Evolutionary conservation across 1,140 invertebrate genomes (phyloP), one percentile per base, ranked within the genome.

Genomic region (Brachionus sp.): DNA sequence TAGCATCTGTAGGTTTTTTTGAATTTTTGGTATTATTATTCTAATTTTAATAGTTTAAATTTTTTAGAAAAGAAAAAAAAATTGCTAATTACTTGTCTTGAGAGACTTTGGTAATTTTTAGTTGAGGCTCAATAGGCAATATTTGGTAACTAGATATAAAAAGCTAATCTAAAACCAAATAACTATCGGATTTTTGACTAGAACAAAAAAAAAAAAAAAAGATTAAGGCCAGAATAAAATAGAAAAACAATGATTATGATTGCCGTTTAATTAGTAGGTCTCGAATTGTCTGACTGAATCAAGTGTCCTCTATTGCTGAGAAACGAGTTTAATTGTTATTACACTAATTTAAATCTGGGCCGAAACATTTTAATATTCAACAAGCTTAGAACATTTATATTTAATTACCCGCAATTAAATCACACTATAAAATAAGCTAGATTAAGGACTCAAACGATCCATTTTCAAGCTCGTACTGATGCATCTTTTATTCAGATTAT

Each of bases 331-430:
- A 57, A 57, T 57, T 57, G 50, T 57, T 57, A 57, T 57, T 57
- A 57, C 50, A 57, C 50, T 57, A n/a, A 57, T 57, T 57, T 19
- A 57, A 57, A 57, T 57, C 50, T 57, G 50, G 50, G 50, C 50
- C 50, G 50, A 57, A 19, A 57, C 50, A 57, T 57, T 57, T 57
- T 57, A 19, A 23, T 57, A 57, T 57, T 57, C 50, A 57, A 16
- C 50, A 57, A 57, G 50, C 50, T 57, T 57, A 57, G 50, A 57
- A 57, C 50, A 57, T 57, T 57, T 57, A 57, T 57, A 57, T 57
- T 57, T 57, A 57, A 57, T 57, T 57, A 57, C 50, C 50, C 50
- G 50, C 50, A 57, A 57, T 57, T 57, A 23, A 57, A 57, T 57
- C 50, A 57, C 50, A 57, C 50, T 57, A 57, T 57, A 57, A 57